Conservation (phyloP, 1,140 invertebrate species). For the Spodoptera frugiperda region DNA sequence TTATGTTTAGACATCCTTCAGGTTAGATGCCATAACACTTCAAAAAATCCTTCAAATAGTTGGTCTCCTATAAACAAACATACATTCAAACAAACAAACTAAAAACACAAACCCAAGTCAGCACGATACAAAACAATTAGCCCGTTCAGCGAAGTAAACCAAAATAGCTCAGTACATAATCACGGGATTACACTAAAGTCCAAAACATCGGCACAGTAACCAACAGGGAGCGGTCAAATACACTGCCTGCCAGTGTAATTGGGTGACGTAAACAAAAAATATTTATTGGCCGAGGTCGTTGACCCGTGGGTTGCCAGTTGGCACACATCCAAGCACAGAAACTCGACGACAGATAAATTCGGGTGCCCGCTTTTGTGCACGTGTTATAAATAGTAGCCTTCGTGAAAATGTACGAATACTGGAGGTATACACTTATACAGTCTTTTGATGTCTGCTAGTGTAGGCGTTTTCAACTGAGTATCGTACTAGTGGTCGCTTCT, state of each 20-base stretch:
- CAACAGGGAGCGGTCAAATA: slow-evolving; percentile 4
- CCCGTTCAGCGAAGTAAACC: no score
- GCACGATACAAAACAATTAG: background rate
- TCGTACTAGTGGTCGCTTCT: background rate
- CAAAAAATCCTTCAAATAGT: no score
- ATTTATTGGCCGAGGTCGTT: slow-evolving; percentile 59
- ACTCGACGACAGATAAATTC: slow-evolving; percentile 56
- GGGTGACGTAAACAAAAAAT: slow-evolving; percentile 65
- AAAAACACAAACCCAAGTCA: background rate
- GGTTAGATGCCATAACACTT: no score
- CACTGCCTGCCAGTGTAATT: slow-evolving; percentile 45
- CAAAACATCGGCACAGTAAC: background rate
- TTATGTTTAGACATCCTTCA: no score
- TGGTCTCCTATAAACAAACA: background rate
- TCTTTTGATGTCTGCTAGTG: slow-evolving; percentile 27
- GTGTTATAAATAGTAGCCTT: slow-evolving; percentile 31
- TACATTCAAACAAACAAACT: background rate
- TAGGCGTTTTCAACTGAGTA: slow-evolving; percentile 16
- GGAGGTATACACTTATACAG: background rate
- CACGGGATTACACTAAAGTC: background rate
- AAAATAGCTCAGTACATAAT: slow-evolving; percentile 1
- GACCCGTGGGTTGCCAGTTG: slow-evolving; percentile 47
- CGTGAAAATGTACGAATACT: slow-evolving; percentile 9
- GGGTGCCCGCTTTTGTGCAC: slow-evolving; percentile 47
- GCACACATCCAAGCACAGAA: slow-evolving; percentile 45